Conservation (phyloP, 2,113 vertebrate species). For the Pantherophis guttatus region DNA sequence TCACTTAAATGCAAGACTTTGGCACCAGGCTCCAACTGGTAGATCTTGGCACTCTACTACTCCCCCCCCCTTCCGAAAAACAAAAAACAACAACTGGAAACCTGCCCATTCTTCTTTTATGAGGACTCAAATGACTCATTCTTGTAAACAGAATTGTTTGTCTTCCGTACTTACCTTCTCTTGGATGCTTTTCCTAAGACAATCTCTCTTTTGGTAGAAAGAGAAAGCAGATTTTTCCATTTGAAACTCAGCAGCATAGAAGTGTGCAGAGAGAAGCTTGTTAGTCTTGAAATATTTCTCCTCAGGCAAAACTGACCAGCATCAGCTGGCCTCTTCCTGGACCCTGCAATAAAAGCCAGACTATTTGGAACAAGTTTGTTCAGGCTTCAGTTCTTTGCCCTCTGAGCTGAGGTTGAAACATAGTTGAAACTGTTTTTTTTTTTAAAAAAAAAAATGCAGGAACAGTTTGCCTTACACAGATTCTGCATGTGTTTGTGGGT, state of each 20-base stretch:
- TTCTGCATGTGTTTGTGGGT: not conserved
- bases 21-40: not conserved
- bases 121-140: not conserved
- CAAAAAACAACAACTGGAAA: not conserved
- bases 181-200: not conserved
- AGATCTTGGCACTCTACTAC: not conserved
- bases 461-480: not conserved
- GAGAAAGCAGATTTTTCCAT: not conserved
- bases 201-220: not conserved
- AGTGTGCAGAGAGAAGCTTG: not conserved
- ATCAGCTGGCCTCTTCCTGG: not conserved
- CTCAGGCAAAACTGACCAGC: not conserved
- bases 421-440: not conserved
- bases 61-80: not conserved
- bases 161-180: not conserved
- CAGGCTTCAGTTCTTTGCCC: not conserved
- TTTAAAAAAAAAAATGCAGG: not conserved
- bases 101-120: not conserved
- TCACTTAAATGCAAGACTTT: not conserved
- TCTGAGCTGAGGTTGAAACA: not conserved
- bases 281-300: not conserved
- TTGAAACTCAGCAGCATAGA: not conserved
- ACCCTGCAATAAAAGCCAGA: not conserved
- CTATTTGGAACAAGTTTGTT: not conserved
- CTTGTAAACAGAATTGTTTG: not conserved